Base-by-base conservation (phyloP, 2,797 vertebrate genomes). In the Choloepus didactylus region DNA sequence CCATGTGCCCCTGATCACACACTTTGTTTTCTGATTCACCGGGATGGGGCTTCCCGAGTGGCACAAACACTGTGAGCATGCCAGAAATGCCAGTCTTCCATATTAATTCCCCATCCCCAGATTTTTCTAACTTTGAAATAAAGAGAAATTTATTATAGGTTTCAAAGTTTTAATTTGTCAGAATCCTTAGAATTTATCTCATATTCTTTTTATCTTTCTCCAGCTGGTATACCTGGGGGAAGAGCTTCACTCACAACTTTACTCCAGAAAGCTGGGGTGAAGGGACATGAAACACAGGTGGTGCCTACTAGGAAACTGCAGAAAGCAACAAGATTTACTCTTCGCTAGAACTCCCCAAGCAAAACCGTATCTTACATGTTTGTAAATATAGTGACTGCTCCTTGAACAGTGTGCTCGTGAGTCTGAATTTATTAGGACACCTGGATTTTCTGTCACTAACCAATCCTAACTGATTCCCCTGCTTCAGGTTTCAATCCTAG, bases 161-260 rank as follows among this genome's bases (percentile, higher is more conserved):
- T 94, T 91, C 80, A 51, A 27, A 11, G 72, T 92, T 94, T 82
- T 82, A 81, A 46, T 92, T 82, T 59, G 29, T 91, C 51, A 44
- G 64, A 87, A 86, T 87, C 49, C 31, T 89, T 81, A 60, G 25
- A 93, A 89, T 87, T 89, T 92, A 35, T 66, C 38, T 87, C 79
- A 67, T 18, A 56, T 83, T 70, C 69, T 76, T 91, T 86, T 80
- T 75, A n/a, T 87, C 31, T 87, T 87, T 83, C 69, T 94, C 27
- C 69, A 96, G 60, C 77, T 94, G 51, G 8, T 87, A 0, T 62
- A 46, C 19, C 54, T 27, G 38, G 15, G 70, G 38, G 62, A 64
- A 93, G n/a, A 87, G 4, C 59, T 29, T 79, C 54, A 19, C n/a
- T 67, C 73, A 70, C 69, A 69, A 83, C 67, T 51, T 86, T 70